phyloP scores from a whole-genome alignment of 2,113 vertebrate species.

The Echinops telfairi region DNA sequence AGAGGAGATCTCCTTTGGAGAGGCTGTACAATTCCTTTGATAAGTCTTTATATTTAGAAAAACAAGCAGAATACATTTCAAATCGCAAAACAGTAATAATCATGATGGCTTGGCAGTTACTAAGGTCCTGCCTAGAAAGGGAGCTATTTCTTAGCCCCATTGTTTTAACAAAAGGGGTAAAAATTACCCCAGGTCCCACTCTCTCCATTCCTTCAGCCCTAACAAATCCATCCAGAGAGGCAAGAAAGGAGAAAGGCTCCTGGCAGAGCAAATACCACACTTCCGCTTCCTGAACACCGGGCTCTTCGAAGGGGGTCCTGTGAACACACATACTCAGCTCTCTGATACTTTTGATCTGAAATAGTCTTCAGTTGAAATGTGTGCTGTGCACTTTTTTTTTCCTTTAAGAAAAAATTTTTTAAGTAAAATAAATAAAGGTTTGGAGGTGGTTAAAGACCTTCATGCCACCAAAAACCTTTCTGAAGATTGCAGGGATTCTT shows the following conservation, averaged over 20 bases:
- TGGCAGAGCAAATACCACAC: background rate
- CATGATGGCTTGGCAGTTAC: constrained; percentile 45
- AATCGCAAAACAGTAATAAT: constrained; percentile 60
- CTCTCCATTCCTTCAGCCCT: constrained; percentile 56
- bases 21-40: constrained; percentile 70
- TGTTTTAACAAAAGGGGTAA: constrained; percentile 30
- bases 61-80: constrained; percentile 71
- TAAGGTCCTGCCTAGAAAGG: background rate
- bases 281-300: constrained; percentile 38
- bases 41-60: constrained; percentile 74
- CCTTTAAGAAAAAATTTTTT: background rate
- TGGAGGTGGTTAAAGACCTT: constrained; percentile 45
- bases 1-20: constrained; percentile 69
- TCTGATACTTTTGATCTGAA: constrained; percentile 48
- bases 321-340: background rate
- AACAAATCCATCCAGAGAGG: constrained; percentile 53
- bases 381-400: constrained; percentile 30
- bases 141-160: background rate
- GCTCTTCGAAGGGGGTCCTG: constrained; percentile 9
- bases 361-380: constrained; percentile 20
- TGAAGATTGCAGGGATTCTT: constrained; percentile 38
- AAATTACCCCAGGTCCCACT: constrained; percentile 3
- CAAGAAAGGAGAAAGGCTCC: constrained; percentile 21
- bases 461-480: constrained; percentile 56
- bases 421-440: background rate